These are phyloP conservation scores for Antheraea mylitta DNA, from an alignment of 1,140 invertebrate species.

Conservation along the genomic window DNA sequence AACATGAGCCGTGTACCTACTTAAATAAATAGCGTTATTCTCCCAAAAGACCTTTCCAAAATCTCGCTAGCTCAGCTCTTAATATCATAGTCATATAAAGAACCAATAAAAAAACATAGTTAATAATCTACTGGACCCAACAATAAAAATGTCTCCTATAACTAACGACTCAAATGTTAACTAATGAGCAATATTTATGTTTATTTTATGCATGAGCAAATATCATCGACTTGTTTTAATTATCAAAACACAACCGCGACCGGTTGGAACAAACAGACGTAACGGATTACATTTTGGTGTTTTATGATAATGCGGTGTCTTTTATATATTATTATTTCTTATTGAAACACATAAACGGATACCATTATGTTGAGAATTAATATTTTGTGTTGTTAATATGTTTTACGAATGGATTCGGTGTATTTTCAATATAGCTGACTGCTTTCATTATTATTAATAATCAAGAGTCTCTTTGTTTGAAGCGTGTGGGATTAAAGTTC, in stretches of 20 bases:
- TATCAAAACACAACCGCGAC: constrained; percentile 17
- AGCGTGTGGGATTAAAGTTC: no score
- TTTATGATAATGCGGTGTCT: constrained; percentile 4
- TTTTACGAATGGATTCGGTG: background rate
- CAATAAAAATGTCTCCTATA: constrained; percentile 17
- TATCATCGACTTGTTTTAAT: constrained; percentile 38
- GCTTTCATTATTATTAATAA: background rate
- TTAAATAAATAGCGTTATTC: background rate
- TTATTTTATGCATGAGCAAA: constrained; percentile 58
- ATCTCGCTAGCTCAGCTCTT: background rate
- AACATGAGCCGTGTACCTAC: no score
- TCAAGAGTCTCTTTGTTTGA: background rate
- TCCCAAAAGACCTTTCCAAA: constrained; percentile 2
- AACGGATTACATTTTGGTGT: constrained; percentile 12
- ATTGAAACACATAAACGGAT: background rate
- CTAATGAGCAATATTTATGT: constrained; percentile 45
- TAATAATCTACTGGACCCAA: constrained; percentile 16
- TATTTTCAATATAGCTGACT: background rate
- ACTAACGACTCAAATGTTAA: constrained; percentile 16
- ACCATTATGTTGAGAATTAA: background rate
- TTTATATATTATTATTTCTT: background rate
- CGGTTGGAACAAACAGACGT: constrained; percentile 19
- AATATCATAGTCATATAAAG: constrained; percentile 21
- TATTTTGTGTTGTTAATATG: background rate
- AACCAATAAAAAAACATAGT: constrained; percentile 21